A percentile compares a stretch with the other conserved stretches of the same genome.
Evolutionary conservation across 2,113 vertebrate genomes (phyloP).

Genomic region (Eptesicus fuscus): DNA sequence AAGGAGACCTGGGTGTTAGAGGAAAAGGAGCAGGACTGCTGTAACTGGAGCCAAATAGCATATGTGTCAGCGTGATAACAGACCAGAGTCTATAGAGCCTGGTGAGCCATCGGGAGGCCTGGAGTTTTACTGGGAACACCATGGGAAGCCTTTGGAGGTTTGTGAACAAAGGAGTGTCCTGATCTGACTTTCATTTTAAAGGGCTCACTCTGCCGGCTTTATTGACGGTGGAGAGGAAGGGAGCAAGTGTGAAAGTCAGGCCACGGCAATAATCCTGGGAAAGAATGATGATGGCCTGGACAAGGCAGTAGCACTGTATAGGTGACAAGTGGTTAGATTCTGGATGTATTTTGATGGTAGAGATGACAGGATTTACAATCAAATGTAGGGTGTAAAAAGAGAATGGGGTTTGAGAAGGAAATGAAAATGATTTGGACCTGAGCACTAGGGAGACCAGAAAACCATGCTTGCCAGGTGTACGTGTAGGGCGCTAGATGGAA

Average conservation of each 20-base stretch:
- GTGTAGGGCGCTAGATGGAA: fast-evolving
- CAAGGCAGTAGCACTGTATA: not conserved
- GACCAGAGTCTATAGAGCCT: not conserved
- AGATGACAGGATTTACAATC: not conserved
- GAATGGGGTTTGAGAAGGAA: not conserved
- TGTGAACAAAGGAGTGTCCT: not conserved
- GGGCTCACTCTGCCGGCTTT: not conserved
- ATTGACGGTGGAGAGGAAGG: not conserved
- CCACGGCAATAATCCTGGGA: not conserved
- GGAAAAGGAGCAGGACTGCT: not conserved
- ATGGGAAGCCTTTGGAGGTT: not conserved
- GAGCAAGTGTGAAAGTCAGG: not conserved
- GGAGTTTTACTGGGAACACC: not conserved
- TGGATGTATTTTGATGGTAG: not conserved
- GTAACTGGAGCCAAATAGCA: not conserved
- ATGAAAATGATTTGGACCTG: not conserved
- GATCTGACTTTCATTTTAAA: slow-evolving; percentile 24
- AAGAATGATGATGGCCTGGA: not conserved
- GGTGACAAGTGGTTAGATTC: not conserved
- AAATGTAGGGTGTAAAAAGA: not conserved
- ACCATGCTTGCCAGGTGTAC: not conserved
- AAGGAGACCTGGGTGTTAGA: not conserved
- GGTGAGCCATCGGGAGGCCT: not conserved
- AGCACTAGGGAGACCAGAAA: not conserved
- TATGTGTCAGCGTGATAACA: not conserved